Evolutionary conservation across 2,888 invertebrate genomes (phyloP), one percentile per base, ranked within the genome.

Genomic region (Liodrosophila aerea): DNA sequence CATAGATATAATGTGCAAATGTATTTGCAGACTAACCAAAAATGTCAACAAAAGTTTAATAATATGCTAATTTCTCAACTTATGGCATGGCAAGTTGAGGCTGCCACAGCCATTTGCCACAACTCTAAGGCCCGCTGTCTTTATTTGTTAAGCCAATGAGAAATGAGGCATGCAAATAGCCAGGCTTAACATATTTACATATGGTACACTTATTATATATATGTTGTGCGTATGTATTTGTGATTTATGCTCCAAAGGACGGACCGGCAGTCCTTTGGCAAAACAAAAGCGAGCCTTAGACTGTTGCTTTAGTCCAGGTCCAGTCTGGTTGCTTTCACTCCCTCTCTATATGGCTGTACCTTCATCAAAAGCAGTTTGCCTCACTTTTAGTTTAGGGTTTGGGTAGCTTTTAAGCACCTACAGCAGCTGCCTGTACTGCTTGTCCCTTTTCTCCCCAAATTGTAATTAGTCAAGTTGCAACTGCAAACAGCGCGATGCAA

Each of bases 381-480:
- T 34, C 44, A 45, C 49, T 16, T 52, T 60, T 54, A 29, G 45
- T 46, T 16, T 45, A 44, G 11, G 44, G 36, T 29, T 33, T 33
- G n/a, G n/a, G 12, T 41, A 7, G 45, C 29, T n/a, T 31, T 34
- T 13, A 1, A 4, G 7, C 9, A 1, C 16, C 0, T 8, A 7
- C 8, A 31, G 13, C n/a, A n/a, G n/a, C 27, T 60, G 40, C 49
- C 58, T 41, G 16, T 7, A 1, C 15, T 12, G 2, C 7, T 22
- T 18, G 15, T 13, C 9, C 13, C 4, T 8, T 27, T 13, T n/a
- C 16, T 5, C 4, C 9, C 27, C 39, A 30, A 64, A 50, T 44
- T 45, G 52, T 66, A 77, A 83, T 80, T 77, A 83, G 62, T 66
- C 62, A 64, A 60, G 57, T 64, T 64, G 43, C 64, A 41, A 16